phyloP scores from a whole-genome alignment of 2,888 invertebrate genomes.

The Zeuzera pyrina region DNA sequence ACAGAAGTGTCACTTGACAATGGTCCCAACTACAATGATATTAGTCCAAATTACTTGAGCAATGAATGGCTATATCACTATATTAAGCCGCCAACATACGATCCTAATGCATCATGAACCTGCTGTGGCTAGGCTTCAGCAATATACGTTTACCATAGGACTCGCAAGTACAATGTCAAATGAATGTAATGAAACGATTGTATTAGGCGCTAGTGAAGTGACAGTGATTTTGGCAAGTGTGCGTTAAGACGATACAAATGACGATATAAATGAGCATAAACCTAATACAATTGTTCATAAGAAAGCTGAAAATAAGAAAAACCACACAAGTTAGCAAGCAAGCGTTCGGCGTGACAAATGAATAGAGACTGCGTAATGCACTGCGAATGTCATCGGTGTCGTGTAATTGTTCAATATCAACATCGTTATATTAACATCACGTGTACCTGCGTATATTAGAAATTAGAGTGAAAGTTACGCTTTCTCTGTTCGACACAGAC shows the following conservation, averaged over 20 bases:
- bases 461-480: conserved; percentile 42
- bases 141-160: neutral
- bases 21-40: neutral
- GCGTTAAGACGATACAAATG: conserved; percentile 14
- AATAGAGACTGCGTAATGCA: conserved; percentile 41
- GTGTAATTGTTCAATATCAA: neutral
- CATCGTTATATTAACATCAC: no score
- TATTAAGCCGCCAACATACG: conserved; percentile 5
- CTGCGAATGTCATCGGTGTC: conserved; percentile 47
- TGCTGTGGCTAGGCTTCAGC: neutral
- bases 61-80: conserved; percentile 2
- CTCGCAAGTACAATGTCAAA: conserved; percentile 1
- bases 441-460: conserved; percentile 20
- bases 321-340: conserved; percentile 55
- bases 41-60: conserved; percentile 3
- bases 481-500: conserved; percentile 39
- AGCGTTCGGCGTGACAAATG: conserved; percentile 49
- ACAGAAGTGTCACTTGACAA: neutral
- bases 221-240: conserved; percentile 11
- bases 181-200: conserved; percentile 13
- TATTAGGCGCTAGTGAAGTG: conserved; percentile 20
- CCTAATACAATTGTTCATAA: conserved; percentile 28
- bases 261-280: conserved; percentile 23
- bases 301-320: conserved; percentile 46
- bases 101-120: neutral